Percentiles rank a stretch among this genome's conserved stretches.
phyloP scores from a whole-genome alignment of 2,888 invertebrate genomes.

The Chesias legatella region DNA sequence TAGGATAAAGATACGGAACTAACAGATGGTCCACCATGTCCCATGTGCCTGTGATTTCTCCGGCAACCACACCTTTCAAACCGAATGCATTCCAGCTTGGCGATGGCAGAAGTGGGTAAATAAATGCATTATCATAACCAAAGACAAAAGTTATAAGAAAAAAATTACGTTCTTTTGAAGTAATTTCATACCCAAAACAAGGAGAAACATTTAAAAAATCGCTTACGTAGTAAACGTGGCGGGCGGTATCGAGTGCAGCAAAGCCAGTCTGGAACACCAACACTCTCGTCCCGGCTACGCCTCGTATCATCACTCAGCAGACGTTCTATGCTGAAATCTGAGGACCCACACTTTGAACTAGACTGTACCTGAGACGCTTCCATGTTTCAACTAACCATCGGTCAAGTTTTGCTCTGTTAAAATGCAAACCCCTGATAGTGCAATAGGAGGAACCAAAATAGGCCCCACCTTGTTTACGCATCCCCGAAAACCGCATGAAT shows the following conservation, averaged over 20 bases:
- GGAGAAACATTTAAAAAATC: constrained; percentile 8
- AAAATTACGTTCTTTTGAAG: too few species aligned
- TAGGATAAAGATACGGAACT: too few species aligned
- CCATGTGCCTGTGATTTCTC: too few species aligned
- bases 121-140: too few species aligned
- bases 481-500: constrained; percentile 15
- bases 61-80: too few species aligned
- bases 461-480: constrained; percentile 44
- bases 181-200: too few species aligned
- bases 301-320: constrained; percentile 75
- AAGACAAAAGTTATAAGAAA: too few species aligned
- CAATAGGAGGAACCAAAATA: constrained; percentile 36
- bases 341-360: constrained; percentile 53
- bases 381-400: constrained; percentile 44
- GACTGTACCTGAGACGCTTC: constrained; percentile 54
- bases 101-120: too few species aligned
- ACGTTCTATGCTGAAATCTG: constrained; percentile 82
- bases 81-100: too few species aligned
- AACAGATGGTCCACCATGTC: too few species aligned
- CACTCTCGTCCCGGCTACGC: constrained; percentile 31
- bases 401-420: constrained; percentile 17
- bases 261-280: constrained; percentile 79
- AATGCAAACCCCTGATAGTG: constrained; percentile 18
- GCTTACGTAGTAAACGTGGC: constrained; percentile 85
- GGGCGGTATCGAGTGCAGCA: constrained; percentile 87